phyloP scores from a whole-genome alignment of 2,888 invertebrate genomes.

The Ischnus inquisitorius region DNA sequence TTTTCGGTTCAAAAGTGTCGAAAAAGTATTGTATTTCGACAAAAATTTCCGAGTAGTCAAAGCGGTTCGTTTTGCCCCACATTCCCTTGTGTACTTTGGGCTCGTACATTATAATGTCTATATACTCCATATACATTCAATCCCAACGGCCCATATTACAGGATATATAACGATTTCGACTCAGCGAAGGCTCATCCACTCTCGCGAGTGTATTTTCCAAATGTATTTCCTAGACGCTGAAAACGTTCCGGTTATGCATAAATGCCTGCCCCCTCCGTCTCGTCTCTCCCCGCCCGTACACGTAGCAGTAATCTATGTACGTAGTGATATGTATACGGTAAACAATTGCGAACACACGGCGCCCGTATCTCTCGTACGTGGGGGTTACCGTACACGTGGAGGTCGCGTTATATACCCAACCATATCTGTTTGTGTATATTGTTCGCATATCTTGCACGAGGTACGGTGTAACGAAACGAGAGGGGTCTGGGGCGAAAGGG shows the following conservation, averaged over 20 bases:
- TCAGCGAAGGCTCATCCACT: constrained; percentile 31
- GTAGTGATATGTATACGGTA: constrained; percentile 21
- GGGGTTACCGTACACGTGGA: neutral
- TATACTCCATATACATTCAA: constrained; percentile 25
- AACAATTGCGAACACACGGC: constrained; percentile 52
- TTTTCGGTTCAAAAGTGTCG: too few relatives aligned
- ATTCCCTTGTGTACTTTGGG: too few relatives aligned
- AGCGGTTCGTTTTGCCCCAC: too few relatives aligned
- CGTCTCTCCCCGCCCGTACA: too few relatives aligned
- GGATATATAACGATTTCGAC: constrained; percentile 23
- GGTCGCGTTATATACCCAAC: neutral
- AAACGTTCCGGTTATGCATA: neutral
- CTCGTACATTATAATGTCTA: neutral
- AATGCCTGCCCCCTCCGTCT: neutral
- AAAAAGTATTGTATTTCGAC: too few relatives aligned
- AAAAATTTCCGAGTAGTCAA: too few relatives aligned
- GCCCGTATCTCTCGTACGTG: constrained; percentile 27
- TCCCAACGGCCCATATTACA: constrained; percentile 2
- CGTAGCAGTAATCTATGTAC: constrained; percentile 26
- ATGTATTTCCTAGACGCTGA: neutral
- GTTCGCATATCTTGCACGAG: constrained; percentile 25
- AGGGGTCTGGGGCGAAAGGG: neutral
- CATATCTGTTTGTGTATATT: constrained; percentile 15
- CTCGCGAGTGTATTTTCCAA: constrained; percentile 22
- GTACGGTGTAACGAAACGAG: neutral